These are phyloP conservation scores for Oscheius sp. DNA, from an alignment of 2,888 invertebrate species.

Conservation along the genomic window DNA sequence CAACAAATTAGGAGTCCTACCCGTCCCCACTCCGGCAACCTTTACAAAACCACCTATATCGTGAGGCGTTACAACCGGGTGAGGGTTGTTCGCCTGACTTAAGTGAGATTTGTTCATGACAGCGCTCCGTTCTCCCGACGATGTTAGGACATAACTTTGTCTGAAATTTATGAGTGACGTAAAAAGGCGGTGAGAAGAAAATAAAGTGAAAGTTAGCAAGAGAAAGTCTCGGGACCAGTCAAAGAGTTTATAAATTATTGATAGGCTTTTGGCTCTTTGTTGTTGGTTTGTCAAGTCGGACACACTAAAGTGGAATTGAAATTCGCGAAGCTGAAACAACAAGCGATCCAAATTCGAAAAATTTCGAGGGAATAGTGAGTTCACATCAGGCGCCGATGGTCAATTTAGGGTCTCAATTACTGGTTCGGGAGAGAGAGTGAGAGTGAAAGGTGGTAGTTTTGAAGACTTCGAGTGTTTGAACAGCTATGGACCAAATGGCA, in stretches of 20 bases:
- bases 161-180: background rate
- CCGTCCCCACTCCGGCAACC: slow-evolving; percentile 50
- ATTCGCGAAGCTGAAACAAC: background rate
- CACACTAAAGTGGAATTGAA: background rate
- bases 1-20: slow-evolving; percentile 2
- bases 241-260: background rate
- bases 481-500: background rate
- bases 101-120: slow-evolving; percentile 37
- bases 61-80: slow-evolving; percentile 48
- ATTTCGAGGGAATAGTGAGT: background rate
- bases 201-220: background rate
- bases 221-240: background rate
- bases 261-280: background rate
- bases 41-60: slow-evolving; percentile 52
- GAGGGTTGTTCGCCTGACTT: slow-evolving; percentile 44
- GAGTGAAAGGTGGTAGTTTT: background rate
- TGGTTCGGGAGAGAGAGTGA: slow-evolving; percentile 2
- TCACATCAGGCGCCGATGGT: background rate
- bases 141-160: background rate
- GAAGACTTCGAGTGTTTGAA: background rate
- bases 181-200: background rate
- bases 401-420: background rate
- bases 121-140: background rate
- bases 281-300: background rate
- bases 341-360: background rate